Evolutionary conservation across 1,140 invertebrate genomes (phyloP).

Genomic region (Pachypeltis micranthus): DNA sequence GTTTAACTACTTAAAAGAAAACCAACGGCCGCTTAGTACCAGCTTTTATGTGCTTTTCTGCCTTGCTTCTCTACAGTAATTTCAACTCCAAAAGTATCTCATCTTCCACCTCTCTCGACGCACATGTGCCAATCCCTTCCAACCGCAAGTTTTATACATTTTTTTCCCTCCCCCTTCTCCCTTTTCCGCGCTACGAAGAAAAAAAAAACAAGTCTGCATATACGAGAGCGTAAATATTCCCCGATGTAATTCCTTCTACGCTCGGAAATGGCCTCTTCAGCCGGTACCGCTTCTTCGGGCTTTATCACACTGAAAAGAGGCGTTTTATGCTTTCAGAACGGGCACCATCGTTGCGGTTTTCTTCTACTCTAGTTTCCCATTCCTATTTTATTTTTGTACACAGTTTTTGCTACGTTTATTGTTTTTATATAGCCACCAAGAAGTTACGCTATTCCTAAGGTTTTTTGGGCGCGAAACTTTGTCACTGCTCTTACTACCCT

Average conservation of each 20-base stretch:
- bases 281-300: background rate
- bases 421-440: too few relatives aligned
- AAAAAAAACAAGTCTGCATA: background rate
- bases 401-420: too few relatives aligned
- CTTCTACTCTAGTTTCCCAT: too few relatives aligned
- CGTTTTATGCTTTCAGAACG: background rate
- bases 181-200: background rate
- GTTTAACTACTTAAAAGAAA: constrained; percentile 15
- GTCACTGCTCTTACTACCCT: too few relatives aligned
- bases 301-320: background rate
- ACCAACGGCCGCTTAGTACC: constrained; percentile 10
- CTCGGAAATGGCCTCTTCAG: background rate
- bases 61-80: background rate
- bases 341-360: background rate
- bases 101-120: too few relatives aligned
- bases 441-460: too few relatives aligned
- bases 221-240: background rate
- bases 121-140: background rate
- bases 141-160: background rate
- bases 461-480: too few relatives aligned
- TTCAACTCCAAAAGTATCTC: too few relatives aligned
- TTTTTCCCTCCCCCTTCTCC: background rate
- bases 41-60: constrained; percentile 3
- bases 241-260: background rate
- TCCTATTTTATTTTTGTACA: too few relatives aligned